Base-by-base conservation (phyloP, 2,113 vertebrate genomes). In the Amphiprion percula region DNA sequence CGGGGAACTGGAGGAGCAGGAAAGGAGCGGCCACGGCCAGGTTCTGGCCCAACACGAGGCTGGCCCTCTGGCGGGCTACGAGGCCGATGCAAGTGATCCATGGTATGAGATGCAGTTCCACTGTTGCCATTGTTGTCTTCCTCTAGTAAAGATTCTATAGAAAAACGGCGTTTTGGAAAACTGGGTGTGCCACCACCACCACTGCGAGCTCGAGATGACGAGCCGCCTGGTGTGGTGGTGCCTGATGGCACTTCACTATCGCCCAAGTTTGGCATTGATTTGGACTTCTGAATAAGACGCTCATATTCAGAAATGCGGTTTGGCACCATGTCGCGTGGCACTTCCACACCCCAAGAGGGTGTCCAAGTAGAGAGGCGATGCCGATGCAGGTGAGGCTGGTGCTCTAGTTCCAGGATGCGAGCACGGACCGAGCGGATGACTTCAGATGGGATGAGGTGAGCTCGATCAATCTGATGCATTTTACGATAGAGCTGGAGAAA, bases 401-500 rank as follows among this genome's bases (percentile, higher is more conserved):
- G 92, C 61, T 99, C 97, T 4, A 98, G 96, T 37, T 98, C 97
- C 86, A 98, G 69, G 52, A 99, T 96, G 2, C 97, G 95, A 17
- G 97, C 96, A 33, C 96, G 96, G 1, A 99, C 97, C 0, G 97
- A 98, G 83, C 97, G 97, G 49, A 99, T 98, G 33, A 98, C 95
- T 58, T 99, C 97, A 0, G 97, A 96, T 1, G 90, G 96, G 91
- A 98, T 93, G 85, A 99, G 89, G 24, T 97, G 97, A 65, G 96
- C 94, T 49, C 97, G 95, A 85, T 99, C 97, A 19, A 99, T 99
- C 74, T 96, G 97, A 62, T 99, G 97, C 97, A 99, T 99, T 72
- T 97, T 98, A 67, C 96, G 97, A 89, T 99, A 99, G 80, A 99
- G 93, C 90, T 98, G 96, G 2, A 98, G 94, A 90, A 99, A 99